phyloP scores from a whole-genome alignment of 2,113 vertebrate genomes.

The Cygnus buccinator region DNA sequence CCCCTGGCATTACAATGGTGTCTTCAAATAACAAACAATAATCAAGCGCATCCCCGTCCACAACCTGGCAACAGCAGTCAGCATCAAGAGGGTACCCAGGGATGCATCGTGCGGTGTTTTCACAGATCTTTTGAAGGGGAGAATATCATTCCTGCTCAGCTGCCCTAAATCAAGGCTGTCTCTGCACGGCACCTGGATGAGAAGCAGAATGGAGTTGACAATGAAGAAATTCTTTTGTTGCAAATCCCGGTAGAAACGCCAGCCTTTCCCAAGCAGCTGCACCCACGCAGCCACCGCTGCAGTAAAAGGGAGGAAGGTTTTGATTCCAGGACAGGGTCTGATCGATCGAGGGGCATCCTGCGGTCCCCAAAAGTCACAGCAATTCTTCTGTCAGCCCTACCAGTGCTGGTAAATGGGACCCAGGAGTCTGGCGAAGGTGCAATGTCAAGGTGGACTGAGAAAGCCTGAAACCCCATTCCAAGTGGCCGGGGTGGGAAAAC shows the following conservation, averaged over 20 bases:
- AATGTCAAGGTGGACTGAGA: background rate
- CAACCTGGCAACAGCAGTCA: background rate
- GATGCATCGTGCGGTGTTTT: background rate
- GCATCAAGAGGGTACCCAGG: background rate
- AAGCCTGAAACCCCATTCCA: background rate
- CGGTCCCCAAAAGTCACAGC: background rate
- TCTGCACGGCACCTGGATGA: background rate
- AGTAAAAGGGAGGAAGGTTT: background rate
- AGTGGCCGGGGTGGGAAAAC: background rate
- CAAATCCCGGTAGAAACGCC: background rate
- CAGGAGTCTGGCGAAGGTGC: background rate
- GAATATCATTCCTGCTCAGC: background rate
- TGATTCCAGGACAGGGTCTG: background rate
- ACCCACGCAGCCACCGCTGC: background rate
- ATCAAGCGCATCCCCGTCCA: background rate
- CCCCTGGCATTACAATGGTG: background rate
- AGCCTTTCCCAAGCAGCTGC: background rate
- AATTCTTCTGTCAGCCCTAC: background rate
- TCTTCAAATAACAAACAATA: background rate
- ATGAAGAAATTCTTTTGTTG: background rate
- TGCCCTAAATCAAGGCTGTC: background rate
- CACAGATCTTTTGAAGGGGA: background rate
- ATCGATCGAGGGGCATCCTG: background rate
- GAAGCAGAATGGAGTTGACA: fast-evolving
- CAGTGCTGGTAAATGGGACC: background rate